phyloP scores from a whole-genome alignment of 1,140 invertebrate genomes.

The Cotesia vestalis region DNA sequence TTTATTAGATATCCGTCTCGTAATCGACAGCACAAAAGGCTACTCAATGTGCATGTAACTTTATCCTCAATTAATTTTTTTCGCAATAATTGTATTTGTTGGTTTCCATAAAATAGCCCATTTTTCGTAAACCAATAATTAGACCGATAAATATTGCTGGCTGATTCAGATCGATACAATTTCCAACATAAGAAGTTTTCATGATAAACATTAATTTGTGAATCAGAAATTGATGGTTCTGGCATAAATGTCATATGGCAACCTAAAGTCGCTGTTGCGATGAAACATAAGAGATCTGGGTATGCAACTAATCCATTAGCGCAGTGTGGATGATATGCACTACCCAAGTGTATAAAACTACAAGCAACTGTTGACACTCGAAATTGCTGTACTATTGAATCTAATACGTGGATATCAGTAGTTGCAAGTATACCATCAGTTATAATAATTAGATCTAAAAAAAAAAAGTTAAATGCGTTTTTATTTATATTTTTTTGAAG shows the following conservation, averaged over 20 bases:
- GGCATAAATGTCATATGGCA: conserved; percentile 71
- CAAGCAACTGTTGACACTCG: conserved; percentile 80
- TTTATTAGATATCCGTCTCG: conserved; percentile 83
- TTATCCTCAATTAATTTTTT: conserved; percentile 76
- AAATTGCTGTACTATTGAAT: conserved; percentile 78
- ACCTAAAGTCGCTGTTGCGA: conserved; percentile 82
- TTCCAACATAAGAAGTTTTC: conserved; percentile 79
- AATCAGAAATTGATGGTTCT: conserved; percentile 51
- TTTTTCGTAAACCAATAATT: conserved; percentile 68
- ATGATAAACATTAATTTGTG: conserved; percentile 77
- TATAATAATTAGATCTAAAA: conserved; percentile 80
- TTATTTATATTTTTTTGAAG: neutral
- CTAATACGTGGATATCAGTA: conserved; percentile 78
- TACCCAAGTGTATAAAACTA: conserved; percentile 82
- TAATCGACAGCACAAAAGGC: conserved; percentile 78
- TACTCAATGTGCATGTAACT: conserved; percentile 72
- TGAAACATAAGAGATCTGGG: conserved; percentile 81
- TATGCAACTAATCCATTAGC: conserved; percentile 77
- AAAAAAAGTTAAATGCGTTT: conserved; percentile 24
- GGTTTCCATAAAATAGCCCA: conserved; percentile 69
- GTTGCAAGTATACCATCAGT: conserved; percentile 85
- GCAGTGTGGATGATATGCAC: conserved; percentile 74
- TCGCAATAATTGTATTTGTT: conserved; percentile 67
- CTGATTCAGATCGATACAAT: conserved; percentile 68
- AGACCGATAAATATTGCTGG: conserved; percentile 43